These are phyloP conservation scores for Ryuthela nishihirai DNA, from an alignment of 2,888 invertebrate species.

Conservation along the genomic window DNA sequence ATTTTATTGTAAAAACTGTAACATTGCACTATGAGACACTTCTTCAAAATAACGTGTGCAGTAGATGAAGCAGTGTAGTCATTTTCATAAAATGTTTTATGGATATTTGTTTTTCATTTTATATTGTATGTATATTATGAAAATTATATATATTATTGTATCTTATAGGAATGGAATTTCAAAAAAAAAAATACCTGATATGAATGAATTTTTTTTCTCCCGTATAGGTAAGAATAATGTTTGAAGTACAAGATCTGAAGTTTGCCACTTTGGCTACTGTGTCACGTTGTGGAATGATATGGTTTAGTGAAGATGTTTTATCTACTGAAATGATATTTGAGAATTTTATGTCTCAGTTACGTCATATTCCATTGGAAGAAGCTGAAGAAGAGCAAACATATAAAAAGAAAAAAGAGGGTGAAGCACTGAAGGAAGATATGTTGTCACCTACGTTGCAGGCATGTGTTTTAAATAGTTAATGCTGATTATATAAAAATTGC, in stretches of 20 bases:
- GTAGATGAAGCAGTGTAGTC: no score
- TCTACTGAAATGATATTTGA: slow-evolving; percentile 99
- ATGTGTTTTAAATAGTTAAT: no score
- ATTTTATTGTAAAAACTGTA: no score
- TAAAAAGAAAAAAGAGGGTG: slow-evolving; percentile 38
- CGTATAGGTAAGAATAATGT: slow-evolving; percentile 73
- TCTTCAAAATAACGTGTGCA: no score
- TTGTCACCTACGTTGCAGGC: slow-evolving; percentile 76
- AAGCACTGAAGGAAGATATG: slow-evolving; percentile 63
- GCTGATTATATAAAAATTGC: no score
- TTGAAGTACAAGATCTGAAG: slow-evolving; percentile 90
- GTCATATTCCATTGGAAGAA: slow-evolving; percentile 82
- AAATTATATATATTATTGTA: no score
- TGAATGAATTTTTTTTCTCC: not conserved
- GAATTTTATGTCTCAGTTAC: slow-evolving; percentile 82
- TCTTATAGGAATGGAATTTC: no score
- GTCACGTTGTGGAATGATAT: slow-evolving; percentile 99
- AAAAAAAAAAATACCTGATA: no score
- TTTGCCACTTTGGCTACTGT: slow-evolving; percentile 98
- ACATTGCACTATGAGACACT: no score
- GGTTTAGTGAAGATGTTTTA: slow-evolving; percentile 99
- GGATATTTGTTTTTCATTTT: no score
- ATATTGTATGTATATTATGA: no score
- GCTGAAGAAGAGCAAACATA: slow-evolving; percentile 63
- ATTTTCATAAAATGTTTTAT: no score